Conservation (phyloP, 2,797 vertebrate genomes). For the Sylvilagus floridanus region DNA sequence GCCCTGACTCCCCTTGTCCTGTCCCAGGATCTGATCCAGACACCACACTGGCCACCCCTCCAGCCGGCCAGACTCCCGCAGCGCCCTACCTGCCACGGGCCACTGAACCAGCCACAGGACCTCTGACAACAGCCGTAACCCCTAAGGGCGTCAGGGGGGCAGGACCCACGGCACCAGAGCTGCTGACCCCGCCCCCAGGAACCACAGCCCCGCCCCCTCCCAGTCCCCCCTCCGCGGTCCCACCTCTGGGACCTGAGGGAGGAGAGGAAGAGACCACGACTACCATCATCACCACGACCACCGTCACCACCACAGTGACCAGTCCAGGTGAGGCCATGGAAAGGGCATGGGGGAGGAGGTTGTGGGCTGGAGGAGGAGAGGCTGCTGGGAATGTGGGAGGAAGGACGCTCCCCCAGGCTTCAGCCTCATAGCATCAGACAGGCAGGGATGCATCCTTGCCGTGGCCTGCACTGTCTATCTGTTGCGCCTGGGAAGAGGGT, state of each 20-base stretch:
- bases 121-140: slow-evolving; percentile 82
- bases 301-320: slow-evolving; percentile 96
- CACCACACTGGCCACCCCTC: slow-evolving; percentile 76
- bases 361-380: neutral
- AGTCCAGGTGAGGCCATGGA: slow-evolving; percentile 90
- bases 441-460: too few species aligned
- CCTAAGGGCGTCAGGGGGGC: slow-evolving; percentile 69
- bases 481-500: neutral
- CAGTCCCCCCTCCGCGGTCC: slow-evolving; percentile 80
- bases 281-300: slow-evolving; percentile 95
- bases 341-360: neutral
- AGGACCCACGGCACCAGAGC: slow-evolving; percentile 78
- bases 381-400: neutral
- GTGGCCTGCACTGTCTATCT: neutral
- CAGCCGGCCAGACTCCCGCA: slow-evolving; percentile 90
- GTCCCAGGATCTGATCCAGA: slow-evolving; percentile 75
- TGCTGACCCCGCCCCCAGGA: slow-evolving; percentile 82
- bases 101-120: slow-evolving; percentile 81
- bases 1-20: slow-evolving; percentile 61
- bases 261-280: slow-evolving; percentile 94
- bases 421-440: too few species aligned
- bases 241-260: slow-evolving; percentile 88
- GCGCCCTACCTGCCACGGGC: slow-evolving; percentile 88
- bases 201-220: slow-evolving; percentile 80
- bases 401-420: neutral